These are phyloP conservation scores for Lithophane semibrunnea DNA, from an alignment of 2,888 invertebrate species.

Conservation along the genomic window DNA sequence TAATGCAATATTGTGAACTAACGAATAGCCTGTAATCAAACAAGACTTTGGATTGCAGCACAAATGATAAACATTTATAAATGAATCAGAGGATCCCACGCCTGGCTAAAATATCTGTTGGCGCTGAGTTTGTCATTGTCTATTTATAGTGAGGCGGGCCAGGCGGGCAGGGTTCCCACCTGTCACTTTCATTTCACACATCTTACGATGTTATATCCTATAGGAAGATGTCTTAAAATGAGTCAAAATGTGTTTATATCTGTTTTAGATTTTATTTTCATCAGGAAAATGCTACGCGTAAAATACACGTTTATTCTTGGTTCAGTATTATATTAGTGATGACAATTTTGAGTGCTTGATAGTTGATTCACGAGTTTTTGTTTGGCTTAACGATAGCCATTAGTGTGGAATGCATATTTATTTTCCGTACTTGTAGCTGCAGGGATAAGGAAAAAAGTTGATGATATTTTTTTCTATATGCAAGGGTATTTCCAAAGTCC, in stretches of 20 bases:
- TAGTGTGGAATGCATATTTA: background rate
- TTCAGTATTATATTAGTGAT: slow-evolving; percentile 14
- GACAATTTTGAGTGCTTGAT: slow-evolving; percentile 9
- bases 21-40: slow-evolving; percentile 35
- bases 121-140: slow-evolving; percentile 61
- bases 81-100: slow-evolving; percentile 67
- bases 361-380: background rate
- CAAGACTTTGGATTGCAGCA: slow-evolving; percentile 47
- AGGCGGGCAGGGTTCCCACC: slow-evolving; percentile 56
- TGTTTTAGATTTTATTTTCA: slow-evolving; percentile 21
- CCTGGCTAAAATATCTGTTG: slow-evolving; percentile 59
- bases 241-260: slow-evolving; percentile 14
- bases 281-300: slow-evolving; percentile 6
- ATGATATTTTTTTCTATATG: background rate
- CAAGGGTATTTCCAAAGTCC: slow-evolving; percentile 11
- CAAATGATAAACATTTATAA: slow-evolving; percentile 54
- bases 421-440: background rate
- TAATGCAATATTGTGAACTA: slow-evolving; percentile 25
- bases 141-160: slow-evolving; percentile 55
- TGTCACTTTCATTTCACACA: slow-evolving; percentile 50
- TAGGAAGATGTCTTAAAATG: slow-evolving; percentile 41
- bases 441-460: background rate
- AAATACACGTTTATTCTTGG: slow-evolving; percentile 15
- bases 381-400: slow-evolving; percentile 1
- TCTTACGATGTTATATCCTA: slow-evolving; percentile 40